Evolutionary conservation across 2,888 invertebrate species (phyloP).

Genomic region (Pemphredon lugubris): DNA sequence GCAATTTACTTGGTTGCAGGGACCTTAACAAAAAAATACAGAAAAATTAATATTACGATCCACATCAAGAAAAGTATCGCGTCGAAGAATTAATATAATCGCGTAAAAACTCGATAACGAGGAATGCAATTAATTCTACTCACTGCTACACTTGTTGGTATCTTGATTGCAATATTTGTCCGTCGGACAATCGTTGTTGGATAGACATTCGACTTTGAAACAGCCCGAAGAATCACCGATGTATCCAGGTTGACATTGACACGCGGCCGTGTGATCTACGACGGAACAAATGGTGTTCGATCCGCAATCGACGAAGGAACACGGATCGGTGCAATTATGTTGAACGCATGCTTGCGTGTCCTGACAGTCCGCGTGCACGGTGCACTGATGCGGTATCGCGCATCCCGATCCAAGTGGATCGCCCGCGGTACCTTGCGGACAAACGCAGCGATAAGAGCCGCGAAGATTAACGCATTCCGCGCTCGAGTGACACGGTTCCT

Average conservation of each 20-base stretch:
- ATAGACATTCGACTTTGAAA: constrained; percentile 93
- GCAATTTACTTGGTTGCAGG: constrained; percentile 90
- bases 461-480: constrained; percentile 90
- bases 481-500: constrained; percentile 89
- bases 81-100: too few species aligned
- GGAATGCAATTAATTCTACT: too few species aligned
- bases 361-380: constrained; percentile 88
- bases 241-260: constrained; percentile 90
- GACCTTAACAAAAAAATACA: constrained; percentile 83
- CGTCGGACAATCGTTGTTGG: constrained; percentile 87
- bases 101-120: too few species aligned
- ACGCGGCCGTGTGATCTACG: constrained; percentile 87
- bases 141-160: constrained; percentile 90
- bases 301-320: constrained; percentile 88
- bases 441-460: constrained; percentile 91
- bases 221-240: constrained; percentile 94
- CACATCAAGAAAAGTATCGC: constrained; percentile 3
- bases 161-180: constrained; percentile 89
- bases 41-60: neutral
- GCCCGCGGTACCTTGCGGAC: constrained; percentile 90
- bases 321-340: constrained; percentile 92
- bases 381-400: constrained; percentile 89
- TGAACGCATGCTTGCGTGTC: constrained; percentile 88
- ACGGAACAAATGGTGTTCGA: constrained; percentile 89
- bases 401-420: constrained; percentile 88